A percentile compares a stretch with the other conserved stretches of the same genome.
Conservation (phyloP, 2,888 invertebrate genomes). For the Dynastes hyllus region DNA sequence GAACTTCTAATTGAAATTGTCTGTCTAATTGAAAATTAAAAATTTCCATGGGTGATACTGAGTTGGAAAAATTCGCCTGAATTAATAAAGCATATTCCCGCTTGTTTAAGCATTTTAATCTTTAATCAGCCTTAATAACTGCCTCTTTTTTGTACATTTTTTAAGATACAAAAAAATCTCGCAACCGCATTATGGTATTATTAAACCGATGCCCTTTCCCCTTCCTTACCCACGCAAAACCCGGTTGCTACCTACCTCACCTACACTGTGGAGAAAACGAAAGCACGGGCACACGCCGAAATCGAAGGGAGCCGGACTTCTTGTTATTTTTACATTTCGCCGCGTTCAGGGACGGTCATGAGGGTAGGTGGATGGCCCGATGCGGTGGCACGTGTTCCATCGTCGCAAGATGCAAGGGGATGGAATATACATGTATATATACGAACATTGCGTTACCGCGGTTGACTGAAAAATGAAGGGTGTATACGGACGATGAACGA, state of each 20-base stretch:
- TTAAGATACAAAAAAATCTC: background rate
- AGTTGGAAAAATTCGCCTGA: no score
- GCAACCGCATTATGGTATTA: constrained; percentile 7
- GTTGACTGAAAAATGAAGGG: constrained; percentile 16
- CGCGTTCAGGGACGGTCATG: constrained; percentile 5
- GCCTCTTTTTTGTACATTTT: background rate
- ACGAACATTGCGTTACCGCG: constrained; percentile 2
- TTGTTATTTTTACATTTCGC: constrained; percentile 38
- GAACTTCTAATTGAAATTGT: no score
- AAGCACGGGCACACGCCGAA: constrained; percentile 9
- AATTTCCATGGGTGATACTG: no score
- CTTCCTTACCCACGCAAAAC: constrained; percentile 16
- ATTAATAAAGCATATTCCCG: no score
- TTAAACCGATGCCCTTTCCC: constrained; percentile 11
- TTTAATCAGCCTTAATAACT: no score
- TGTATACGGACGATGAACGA: background rate
- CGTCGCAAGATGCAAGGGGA: constrained; percentile 5
- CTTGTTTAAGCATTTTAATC: no score
- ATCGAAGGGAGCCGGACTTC: constrained; percentile 15
- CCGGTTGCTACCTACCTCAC: background rate
- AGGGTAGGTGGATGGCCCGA: constrained; percentile 18
- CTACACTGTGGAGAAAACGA: background rate
- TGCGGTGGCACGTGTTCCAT: constrained; percentile 33
- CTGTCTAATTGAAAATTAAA: no score
- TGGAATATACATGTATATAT: constrained; percentile 9